Conservation (phyloP, 2,113 vertebrate genomes). For the Otus sunia region DNA sequence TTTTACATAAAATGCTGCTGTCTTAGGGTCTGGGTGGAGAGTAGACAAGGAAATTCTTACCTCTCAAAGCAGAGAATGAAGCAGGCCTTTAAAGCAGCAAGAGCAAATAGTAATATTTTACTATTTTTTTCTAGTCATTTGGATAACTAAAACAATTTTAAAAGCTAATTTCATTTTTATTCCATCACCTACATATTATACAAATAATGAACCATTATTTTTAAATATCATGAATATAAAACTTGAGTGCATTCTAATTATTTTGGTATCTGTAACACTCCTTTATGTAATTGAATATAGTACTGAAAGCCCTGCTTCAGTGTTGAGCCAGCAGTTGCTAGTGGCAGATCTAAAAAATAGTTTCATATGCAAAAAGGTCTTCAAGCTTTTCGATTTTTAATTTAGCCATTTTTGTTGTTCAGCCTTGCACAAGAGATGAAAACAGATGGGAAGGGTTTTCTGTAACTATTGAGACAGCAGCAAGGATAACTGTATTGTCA, state of each 20-base stretch:
- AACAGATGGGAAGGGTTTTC: background rate
- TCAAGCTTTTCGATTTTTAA: background rate
- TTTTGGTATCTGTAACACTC: background rate
- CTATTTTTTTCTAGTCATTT: background rate
- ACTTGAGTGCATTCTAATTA: background rate
- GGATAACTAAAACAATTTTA: background rate
- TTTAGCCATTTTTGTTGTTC: background rate
- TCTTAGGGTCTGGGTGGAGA: background rate
- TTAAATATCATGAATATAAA: slow-evolving; percentile 1
- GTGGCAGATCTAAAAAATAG: background rate
- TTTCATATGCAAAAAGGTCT: background rate
- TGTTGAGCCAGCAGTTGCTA: background rate
- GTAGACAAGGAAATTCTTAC: background rate
- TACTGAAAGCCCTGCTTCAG: background rate
- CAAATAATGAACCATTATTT: slow-evolving; percentile 14
- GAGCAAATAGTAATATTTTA: background rate
- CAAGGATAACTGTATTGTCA: background rate
- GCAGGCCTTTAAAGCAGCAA: background rate
- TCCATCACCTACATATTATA: background rate
- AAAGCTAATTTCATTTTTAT: background rate
- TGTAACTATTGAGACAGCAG: background rate
- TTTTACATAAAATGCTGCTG: background rate
- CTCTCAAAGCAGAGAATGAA: background rate
- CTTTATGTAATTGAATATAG: slow-evolving; percentile 21
- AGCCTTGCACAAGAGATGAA: background rate